These are phyloP conservation scores for Alviniconcha marisindica DNA, from an alignment of 1,140 invertebrate genomes.

Conservation along the genomic window DNA sequence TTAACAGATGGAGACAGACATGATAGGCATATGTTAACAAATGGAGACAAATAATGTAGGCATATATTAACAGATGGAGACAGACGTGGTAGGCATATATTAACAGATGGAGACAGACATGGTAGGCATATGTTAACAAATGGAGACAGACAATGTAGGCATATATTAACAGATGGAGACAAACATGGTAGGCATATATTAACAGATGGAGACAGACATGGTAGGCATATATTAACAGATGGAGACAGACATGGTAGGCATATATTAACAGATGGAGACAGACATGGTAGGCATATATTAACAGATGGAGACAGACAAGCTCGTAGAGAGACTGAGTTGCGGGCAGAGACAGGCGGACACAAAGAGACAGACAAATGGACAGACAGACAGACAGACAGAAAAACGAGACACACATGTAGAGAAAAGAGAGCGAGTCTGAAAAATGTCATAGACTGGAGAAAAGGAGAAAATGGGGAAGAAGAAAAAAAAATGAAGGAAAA, in stretches of 20 bases:
- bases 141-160: too few species aligned
- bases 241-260: background rate
- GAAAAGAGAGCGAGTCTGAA: background rate
- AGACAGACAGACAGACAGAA: background rate
- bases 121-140: too few species aligned
- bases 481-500: background rate
- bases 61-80: too few species aligned
- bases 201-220: background rate
- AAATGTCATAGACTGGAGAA: background rate
- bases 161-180: too few species aligned
- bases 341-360: background rate
- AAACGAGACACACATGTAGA: too few species aligned
- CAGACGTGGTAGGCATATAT: too few species aligned
- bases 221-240: background rate
- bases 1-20: background rate
- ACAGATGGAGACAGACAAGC: background rate
- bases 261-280: conserved; percentile 4
- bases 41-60: too few species aligned
- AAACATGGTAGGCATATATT: too few species aligned
- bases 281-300: background rate
- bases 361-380: background rate
- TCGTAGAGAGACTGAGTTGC: background rate
- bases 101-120: too few species aligned
- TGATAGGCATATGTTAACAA: too few species aligned
- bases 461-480: background rate